These are phyloP conservation scores for Rissa tridactyla DNA, from an alignment of 2,113 vertebrate genomes.

Conservation along the genomic window DNA sequence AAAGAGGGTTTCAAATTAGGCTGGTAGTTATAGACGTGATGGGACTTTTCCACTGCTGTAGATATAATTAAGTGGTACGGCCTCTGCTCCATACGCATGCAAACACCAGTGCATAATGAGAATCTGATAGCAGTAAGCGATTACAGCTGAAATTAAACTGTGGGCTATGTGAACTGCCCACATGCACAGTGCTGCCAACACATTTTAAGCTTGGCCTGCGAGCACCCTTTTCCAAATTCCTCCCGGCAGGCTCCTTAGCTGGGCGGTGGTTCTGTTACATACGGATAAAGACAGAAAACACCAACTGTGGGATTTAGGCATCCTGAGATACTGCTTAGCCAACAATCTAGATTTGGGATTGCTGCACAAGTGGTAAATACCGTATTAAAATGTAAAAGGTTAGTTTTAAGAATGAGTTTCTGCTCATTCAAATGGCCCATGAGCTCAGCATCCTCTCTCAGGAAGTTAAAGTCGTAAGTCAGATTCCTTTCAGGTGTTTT, in stretches of 20 bases:
- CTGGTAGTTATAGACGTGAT: neutral
- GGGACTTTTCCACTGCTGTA: neutral
- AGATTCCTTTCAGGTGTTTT: neutral
- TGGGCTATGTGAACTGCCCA: neutral
- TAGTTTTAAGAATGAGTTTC: neutral
- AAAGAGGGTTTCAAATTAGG: neutral
- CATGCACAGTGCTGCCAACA: neutral
- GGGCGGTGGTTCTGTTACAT: neutral
- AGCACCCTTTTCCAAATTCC: neutral
- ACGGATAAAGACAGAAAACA: neutral
- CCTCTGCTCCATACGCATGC: neutral
- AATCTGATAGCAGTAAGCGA: neutral
- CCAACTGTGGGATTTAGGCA: neutral
- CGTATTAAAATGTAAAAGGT: neutral
- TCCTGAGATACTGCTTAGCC: neutral
- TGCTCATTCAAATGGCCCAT: neutral
- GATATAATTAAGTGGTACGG: neutral
- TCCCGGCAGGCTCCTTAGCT: neutral
- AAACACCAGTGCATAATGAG: neutral
- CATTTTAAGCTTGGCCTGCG: neutral
- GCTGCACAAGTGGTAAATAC: neutral
- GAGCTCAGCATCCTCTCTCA: neutral
- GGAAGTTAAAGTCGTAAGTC: neutral
- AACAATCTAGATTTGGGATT: neutral
- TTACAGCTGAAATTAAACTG: neutral